Percentiles rank a stretch among this genome's conserved stretches.
phyloP scores from a whole-genome alignment of 2,113 vertebrate genomes.

The Dicerorhinus sumatrensis region DNA sequence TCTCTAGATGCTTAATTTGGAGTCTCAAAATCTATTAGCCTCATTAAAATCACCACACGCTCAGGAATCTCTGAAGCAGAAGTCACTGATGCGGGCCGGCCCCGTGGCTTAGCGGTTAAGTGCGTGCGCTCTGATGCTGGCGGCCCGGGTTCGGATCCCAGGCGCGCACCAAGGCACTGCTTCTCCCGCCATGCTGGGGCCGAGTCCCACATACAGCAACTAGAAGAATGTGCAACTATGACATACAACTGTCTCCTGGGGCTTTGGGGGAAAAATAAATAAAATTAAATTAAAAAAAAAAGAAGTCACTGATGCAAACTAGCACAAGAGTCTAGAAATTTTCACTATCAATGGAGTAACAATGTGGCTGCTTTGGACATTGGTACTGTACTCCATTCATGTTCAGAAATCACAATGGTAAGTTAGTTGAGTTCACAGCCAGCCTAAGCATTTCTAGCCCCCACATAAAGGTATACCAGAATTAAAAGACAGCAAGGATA shows the following conservation, averaged over 20 bases:
- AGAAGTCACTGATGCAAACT: background rate
- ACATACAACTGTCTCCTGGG: too few relatives aligned
- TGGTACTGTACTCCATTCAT: accelerated
- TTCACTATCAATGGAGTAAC: accelerated
- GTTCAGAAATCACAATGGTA: accelerated
- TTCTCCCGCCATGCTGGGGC: too few relatives aligned
- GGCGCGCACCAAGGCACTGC: too few relatives aligned
- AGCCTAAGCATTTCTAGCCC: background rate
- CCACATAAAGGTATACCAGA: background rate
- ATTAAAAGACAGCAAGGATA: background rate
- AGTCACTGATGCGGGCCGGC: background rate
- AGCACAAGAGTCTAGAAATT: too few relatives aligned
- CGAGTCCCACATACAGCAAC: too few relatives aligned
- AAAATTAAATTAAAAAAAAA: too few relatives aligned
- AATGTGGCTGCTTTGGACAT: accelerated
- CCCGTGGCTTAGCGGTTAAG: too few relatives aligned
- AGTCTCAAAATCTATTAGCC: background rate
- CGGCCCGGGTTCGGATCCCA: too few relatives aligned
- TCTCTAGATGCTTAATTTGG: background rate
- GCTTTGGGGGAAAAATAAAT: too few relatives aligned
- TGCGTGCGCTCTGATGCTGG: too few relatives aligned
- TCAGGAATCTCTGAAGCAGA: background rate
- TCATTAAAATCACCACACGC: background rate
- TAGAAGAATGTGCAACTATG: too few relatives aligned
- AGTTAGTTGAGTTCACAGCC: background rate